These are phyloP conservation scores for Urophycis tenuis DNA, from an alignment of 2,797 vertebrate genomes.

Conservation along the genomic window DNA sequence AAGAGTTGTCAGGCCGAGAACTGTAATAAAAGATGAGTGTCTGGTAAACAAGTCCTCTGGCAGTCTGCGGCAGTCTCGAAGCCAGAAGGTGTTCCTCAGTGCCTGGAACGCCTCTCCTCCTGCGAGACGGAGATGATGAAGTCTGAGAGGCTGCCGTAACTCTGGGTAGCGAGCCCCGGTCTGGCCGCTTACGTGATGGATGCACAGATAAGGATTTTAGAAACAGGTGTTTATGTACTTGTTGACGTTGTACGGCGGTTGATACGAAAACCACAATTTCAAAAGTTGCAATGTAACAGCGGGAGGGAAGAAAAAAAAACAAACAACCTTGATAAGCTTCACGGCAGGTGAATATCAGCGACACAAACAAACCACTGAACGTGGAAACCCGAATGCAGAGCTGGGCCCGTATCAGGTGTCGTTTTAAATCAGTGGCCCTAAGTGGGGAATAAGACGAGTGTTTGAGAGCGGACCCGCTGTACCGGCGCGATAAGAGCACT, in stretches of 20 bases:
- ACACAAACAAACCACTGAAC: background rate
- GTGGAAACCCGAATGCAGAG: background rate
- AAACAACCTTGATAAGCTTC: background rate
- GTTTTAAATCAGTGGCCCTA: background rate
- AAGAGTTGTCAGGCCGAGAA: conserved; percentile 28
- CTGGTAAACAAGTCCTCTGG: conserved; percentile 40
- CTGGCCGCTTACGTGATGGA: background rate
- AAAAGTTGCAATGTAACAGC: background rate
- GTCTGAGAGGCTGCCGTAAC: background rate
- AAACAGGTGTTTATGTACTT: background rate
- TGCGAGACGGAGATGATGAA: background rate
- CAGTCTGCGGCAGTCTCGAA: conserved; percentile 18
- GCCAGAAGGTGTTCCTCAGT: conserved; percentile 15
- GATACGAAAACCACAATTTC: background rate
- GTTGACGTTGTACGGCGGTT: too few relatives aligned
- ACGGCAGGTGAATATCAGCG: background rate
- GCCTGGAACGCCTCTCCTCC: background rate
- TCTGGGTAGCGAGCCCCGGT: background rate
- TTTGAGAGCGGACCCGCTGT: conserved; percentile 3
- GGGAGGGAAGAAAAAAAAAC: background rate
- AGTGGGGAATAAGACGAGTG: conserved; percentile 2
- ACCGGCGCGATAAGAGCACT: conserved; percentile 5
- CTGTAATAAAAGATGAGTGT: conserved; percentile 38
- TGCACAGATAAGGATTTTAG: background rate
- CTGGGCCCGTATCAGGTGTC: background rate